Conservation (phyloP, 2,113 vertebrate genomes). For the Furnarius figulus region DNA sequence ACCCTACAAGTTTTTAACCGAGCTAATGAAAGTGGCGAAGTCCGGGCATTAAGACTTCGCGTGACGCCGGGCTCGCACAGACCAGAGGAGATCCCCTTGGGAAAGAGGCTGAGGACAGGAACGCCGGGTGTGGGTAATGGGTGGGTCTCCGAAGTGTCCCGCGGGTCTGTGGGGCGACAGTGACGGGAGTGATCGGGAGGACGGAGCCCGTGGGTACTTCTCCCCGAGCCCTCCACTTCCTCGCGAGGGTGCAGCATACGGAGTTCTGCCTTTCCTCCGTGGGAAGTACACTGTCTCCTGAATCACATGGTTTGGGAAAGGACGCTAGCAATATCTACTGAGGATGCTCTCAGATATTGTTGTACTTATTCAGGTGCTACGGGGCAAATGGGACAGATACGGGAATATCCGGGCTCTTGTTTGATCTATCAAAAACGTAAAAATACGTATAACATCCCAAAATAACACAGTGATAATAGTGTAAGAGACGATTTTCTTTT, state of each 20-base stretch:
- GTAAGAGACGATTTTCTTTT: neutral
- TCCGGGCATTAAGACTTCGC: neutral
- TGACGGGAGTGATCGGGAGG: too few species aligned
- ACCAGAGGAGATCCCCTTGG: neutral
- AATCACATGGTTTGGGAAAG: neutral
- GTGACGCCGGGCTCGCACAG: neutral
- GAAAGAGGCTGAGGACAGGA: neutral
- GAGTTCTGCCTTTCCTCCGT: too few species aligned
- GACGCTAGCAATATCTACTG: neutral
- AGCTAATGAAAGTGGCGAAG: neutral
- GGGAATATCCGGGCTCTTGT: neutral
- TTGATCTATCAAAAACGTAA: neutral
- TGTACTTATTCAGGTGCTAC: neutral
- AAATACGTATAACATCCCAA: neutral
- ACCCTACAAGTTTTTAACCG: neutral
- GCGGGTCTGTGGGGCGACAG: fast-evolving
- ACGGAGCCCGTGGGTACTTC: neutral
- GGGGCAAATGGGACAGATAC: neutral
- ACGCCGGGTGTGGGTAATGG: fast-evolving
- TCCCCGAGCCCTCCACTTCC: neutral
- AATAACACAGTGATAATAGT: neutral
- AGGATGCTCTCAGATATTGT: neutral
- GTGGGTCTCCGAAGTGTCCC: neutral
- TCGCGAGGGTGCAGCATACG: neutral
- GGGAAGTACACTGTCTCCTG: fast-evolving